phyloP scores from a whole-genome alignment of 2,113 vertebrate genomes.

The Myotis yumanensis region DNA sequence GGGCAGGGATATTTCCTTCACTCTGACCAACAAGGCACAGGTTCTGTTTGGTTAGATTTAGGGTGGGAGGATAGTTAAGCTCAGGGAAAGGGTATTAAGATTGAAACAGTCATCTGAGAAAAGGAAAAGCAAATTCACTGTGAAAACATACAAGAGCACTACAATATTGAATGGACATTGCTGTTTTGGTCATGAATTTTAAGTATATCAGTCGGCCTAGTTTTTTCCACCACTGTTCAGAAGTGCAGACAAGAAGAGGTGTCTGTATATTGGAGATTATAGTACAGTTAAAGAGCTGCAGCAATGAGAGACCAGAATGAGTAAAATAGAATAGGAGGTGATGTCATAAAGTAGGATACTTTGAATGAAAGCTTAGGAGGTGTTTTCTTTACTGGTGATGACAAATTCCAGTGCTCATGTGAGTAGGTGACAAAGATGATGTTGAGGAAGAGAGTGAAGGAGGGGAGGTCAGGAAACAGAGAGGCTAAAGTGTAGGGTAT shows the following conservation, averaged over 20 bases:
- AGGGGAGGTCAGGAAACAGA: neutral
- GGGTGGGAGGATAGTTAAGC: neutral
- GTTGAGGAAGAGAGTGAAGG: neutral
- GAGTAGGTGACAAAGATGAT: neutral
- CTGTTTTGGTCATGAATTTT: slow-evolving; percentile 1
- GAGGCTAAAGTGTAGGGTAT: neutral
- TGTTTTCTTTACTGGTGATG: neutral
- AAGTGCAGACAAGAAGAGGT: neutral
- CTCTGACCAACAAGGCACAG: neutral
- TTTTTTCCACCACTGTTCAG: neutral
- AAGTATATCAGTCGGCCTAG: neutral
- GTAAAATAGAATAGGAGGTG: neutral
- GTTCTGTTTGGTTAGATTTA: slow-evolving; percentile 10
- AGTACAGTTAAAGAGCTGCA: neutral
- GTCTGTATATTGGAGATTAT: neutral
- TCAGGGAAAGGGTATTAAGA: neutral
- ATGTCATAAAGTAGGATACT: neutral
- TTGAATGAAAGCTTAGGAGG: neutral
- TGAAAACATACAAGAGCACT: neutral
- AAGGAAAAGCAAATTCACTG: slow-evolving; percentile 46
- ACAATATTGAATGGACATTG: neutral
- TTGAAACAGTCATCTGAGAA: neutral
- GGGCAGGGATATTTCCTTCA: neutral
- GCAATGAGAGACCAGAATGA: neutral
- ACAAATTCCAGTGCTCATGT: neutral